Percentiles rank a stretch among this genome's conserved stretches.
phyloP scores from a whole-genome alignment of 2,113 vertebrate genomes.

The Entomyzon cyanotis region DNA sequence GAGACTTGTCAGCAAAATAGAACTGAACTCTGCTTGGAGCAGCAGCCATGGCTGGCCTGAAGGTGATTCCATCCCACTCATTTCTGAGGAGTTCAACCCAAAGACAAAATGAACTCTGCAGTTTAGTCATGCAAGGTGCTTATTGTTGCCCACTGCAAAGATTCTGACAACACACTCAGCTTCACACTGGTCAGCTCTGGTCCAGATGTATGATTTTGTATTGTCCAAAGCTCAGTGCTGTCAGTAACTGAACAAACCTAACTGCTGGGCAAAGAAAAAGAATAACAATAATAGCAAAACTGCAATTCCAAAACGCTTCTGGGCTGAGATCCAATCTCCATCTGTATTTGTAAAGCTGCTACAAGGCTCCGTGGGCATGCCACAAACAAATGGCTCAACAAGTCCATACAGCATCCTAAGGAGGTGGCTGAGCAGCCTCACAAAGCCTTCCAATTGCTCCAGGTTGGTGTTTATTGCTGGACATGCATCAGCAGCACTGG shows the following conservation, averaged over 20 bases:
- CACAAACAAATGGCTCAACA: not conserved
- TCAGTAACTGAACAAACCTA: not conserved
- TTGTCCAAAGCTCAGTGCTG: not conserved
- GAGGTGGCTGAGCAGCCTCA: not conserved
- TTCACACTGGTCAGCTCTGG: not conserved
- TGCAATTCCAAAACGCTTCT: slow-evolving; percentile 17
- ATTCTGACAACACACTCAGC: not conserved
- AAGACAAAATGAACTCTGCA: not conserved
- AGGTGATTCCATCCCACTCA: not conserved
- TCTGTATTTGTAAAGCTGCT: not conserved
- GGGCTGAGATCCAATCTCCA: slow-evolving; percentile 54
- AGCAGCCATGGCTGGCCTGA: not conserved
- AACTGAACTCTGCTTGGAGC: not conserved
- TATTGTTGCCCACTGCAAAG: not conserved
- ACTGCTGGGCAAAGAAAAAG: not conserved
- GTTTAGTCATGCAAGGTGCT: not conserved
- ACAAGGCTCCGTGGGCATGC: not conserved
- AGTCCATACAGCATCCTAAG: not conserved
- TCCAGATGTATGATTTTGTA: not conserved
- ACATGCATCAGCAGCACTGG: not conserved
- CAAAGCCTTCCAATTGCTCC: not conserved
- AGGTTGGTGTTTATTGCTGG: not conserved
- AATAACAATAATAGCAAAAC: not conserved
- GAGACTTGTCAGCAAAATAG: not conserved
- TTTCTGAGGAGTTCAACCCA: not conserved